These are phyloP conservation scores for Hydroisotoma schaefferi DNA, from an alignment of 2,888 invertebrate genomes.

Conservation along the genomic window DNA sequence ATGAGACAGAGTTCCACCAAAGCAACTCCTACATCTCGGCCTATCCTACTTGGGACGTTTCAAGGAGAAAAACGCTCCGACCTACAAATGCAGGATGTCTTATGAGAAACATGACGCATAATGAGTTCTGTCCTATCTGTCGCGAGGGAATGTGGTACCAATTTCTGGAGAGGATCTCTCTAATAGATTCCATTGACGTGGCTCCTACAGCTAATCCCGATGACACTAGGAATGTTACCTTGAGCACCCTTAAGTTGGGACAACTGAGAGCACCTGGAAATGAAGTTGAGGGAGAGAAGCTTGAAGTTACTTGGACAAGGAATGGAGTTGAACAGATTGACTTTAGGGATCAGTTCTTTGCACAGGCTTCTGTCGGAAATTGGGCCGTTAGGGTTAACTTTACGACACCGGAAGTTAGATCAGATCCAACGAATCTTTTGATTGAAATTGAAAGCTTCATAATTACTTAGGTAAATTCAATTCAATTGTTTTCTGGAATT, in stretches of 20 bases:
- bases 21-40: conserved; percentile 31
- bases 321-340: conserved; percentile 22
- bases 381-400: conserved; percentile 29
- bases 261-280: conserved; percentile 34
- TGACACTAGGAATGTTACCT: conserved; percentile 17
- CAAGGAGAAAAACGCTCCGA: conserved; percentile 25
- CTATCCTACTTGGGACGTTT: conserved; percentile 37
- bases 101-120: conserved; percentile 44
- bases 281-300: conserved; percentile 32
- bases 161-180: conserved; percentile 38
- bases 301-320: conserved; percentile 34
- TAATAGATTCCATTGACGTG: conserved; percentile 39
- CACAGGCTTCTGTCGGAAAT: conserved; percentile 20
- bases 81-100: conserved; percentile 45
- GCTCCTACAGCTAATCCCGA: conserved; percentile 12
- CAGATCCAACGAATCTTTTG: conserved; percentile 27
- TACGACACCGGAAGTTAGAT: conserved; percentile 25
- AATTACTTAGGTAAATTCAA: too few species aligned
- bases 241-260: conserved; percentile 38
- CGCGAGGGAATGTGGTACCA: conserved; percentile 45
- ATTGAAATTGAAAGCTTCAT: conserved; percentile 8
- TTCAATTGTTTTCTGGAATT: too few species aligned
- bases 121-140: conserved; percentile 39
- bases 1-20: conserved; percentile 26
- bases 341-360: conserved; percentile 20